A percentile compares a stretch with the other conserved stretches of the same genome.
Conservation (phyloP, 2,113 vertebrate genomes). For the Antechinus flavipes region DNA sequence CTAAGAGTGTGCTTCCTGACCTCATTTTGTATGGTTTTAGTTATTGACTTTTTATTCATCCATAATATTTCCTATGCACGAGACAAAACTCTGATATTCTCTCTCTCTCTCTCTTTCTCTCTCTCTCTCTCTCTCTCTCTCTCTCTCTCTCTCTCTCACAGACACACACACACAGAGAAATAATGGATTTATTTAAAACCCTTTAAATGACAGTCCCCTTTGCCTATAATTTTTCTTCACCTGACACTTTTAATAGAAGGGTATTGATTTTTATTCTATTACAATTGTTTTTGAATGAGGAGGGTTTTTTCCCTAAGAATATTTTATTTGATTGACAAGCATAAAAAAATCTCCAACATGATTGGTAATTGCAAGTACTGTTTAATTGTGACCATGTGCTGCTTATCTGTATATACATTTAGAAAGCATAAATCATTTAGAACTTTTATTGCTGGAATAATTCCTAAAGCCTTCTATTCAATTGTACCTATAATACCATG, state of each 20-base stretch:
- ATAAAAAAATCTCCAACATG: neutral
- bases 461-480: constrained; percentile 33
- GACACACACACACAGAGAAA: no score
- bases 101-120: no score
- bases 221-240: neutral
- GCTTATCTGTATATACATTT: constrained; percentile 7
- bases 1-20: neutral
- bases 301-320: neutral
- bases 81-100: neutral
- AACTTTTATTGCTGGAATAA: constrained; percentile 24
- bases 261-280: constrained; percentile 50
- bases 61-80: neutral
- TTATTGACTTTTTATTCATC: neutral
- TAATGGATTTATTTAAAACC: neutral
- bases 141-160: no score
- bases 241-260: neutral
- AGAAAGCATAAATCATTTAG: constrained; percentile 63
- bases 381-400: constrained; percentile 8
- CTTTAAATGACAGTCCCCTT: neutral
- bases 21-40: neutral
- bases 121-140: no score
- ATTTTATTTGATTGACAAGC: constrained; percentile 10
- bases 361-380: neutral
- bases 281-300: constrained; percentile 43
- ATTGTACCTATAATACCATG: neutral